Conservation (phyloP, 2,888 invertebrate species). For the Bruchidius siliquastri region DNA sequence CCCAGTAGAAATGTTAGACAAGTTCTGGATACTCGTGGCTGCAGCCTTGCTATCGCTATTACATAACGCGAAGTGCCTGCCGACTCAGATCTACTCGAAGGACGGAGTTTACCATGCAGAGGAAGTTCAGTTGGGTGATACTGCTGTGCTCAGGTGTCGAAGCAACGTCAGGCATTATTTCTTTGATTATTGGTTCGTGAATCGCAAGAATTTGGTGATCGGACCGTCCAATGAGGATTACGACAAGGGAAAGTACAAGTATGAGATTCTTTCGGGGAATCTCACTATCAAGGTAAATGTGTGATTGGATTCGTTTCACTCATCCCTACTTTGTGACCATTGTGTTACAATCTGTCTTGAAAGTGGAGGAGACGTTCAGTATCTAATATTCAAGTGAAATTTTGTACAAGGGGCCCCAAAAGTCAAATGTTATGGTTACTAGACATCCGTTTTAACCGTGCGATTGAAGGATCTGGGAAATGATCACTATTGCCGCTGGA, state of each 20-base stretch:
- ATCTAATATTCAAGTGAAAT: too few relatives aligned
- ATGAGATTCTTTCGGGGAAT: constrained; percentile 64
- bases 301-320: too few relatives aligned
- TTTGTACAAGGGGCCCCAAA: too few relatives aligned
- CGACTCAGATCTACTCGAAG: background rate
- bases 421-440: too few relatives aligned
- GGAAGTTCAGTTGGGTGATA: constrained; percentile 57
- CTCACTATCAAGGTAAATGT: constrained; percentile 60
- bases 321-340: too few relatives aligned
- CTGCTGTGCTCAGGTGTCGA: constrained; percentile 57
- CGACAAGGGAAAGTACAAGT: constrained; percentile 61
- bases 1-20: background rate
- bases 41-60: background rate
- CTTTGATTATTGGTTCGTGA: constrained; percentile 65
- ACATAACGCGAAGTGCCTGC: background rate
- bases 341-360: too few relatives aligned
- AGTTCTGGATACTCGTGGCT: background rate
- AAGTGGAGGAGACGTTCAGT: too few relatives aligned
- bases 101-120: constrained; percentile 1
- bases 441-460: too few relatives aligned
- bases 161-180: constrained; percentile 63
- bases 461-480: too few relatives aligned
- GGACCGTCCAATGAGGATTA: constrained; percentile 57
- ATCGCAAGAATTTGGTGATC: constrained; percentile 52
- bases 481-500: too few relatives aligned